Percentiles rank a stretch among this genome's conserved stretches.
These are phyloP conservation scores for Cyphomyrus plagiostoma DNA, from an alignment of 2,113 vertebrate species.

Conservation along the genomic window DNA sequence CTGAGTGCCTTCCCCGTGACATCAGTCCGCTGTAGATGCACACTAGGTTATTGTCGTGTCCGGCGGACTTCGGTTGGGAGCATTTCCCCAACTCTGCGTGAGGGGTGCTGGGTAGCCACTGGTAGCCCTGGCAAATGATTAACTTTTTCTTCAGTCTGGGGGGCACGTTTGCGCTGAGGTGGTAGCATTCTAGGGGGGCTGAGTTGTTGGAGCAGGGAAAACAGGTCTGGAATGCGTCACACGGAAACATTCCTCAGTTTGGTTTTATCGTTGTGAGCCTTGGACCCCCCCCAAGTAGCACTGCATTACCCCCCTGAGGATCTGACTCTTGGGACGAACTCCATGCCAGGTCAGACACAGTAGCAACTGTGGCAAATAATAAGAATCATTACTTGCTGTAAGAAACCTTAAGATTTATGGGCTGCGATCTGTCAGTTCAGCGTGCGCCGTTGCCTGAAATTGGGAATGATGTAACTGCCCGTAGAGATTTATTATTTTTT, in stretches of 20 bases:
- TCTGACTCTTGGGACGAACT: not conserved
- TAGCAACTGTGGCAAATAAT: not conserved
- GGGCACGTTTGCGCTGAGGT: constrained; percentile 41
- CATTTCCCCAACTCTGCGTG: constrained; percentile 26
- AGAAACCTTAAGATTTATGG: not conserved
- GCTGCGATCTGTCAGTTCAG: not conserved
- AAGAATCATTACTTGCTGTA: not conserved
- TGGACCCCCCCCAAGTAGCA: constrained; percentile 19
- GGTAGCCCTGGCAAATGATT: constrained; percentile 50
- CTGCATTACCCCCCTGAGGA: not conserved
- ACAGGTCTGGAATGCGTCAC: constrained; percentile 58
- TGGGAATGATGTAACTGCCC: not conserved
- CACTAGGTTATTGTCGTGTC: constrained; percentile 59
- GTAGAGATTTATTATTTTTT: not conserved
- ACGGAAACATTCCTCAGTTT: constrained; percentile 59
- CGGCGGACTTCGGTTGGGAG: constrained; percentile 32
- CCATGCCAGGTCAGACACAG: not conserved
- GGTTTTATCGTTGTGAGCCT: constrained; percentile 46
- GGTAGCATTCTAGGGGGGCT: constrained; percentile 42
- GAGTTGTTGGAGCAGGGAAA: constrained; percentile 42
- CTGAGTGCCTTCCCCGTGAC: constrained; percentile 60
- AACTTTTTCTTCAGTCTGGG: constrained; percentile 44
- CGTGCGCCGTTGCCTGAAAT: not conserved
- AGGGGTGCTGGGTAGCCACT: constrained; percentile 32
- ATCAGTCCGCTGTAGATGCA: constrained; percentile 51